A percentile compares a stretch with the other conserved stretches of the same genome.
Evolutionary conservation across 2,113 vertebrate species (phyloP).

Genomic region (Orientallactaga bullata): DNA sequence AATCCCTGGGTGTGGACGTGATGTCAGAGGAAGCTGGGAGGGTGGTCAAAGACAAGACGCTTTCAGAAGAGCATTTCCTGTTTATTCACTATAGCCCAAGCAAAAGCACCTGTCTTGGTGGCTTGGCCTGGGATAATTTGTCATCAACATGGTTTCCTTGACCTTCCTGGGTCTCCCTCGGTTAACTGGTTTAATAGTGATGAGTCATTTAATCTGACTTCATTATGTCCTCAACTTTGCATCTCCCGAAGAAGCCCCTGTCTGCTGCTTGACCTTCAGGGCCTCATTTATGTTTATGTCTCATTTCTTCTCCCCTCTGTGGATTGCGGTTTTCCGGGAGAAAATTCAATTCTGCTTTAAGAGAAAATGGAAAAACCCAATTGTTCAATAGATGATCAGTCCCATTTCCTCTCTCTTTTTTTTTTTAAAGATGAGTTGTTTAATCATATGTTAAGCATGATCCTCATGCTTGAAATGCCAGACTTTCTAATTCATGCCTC

Average conservation of each 20-base stretch:
- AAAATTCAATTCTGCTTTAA: constrained; percentile 76
- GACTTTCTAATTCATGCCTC: neutral
- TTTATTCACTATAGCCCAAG: neutral
- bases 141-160: neutral
- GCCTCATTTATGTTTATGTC: constrained; percentile 62
- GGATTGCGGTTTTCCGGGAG: constrained; percentile 83
- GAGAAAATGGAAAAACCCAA: constrained; percentile 77
- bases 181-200: neutral
- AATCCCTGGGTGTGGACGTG: neutral
- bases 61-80: neutral
- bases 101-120: neutral
- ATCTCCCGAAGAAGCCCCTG: constrained; percentile 59
- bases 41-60: neutral
- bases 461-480: fast-evolving
- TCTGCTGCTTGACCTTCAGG: constrained; percentile 70
- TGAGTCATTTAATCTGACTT: constrained; percentile 83
- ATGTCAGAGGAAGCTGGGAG: neutral
- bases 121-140: neutral
- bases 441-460: neutral
- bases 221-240: constrained; percentile 61
- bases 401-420: constrained; percentile 30
- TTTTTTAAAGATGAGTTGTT: neutral
- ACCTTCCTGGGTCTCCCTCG: neutral
- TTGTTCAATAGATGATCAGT: constrained; percentile 80
- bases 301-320: constrained; percentile 71